Evolutionary conservation across 2,797 vertebrate genomes (phyloP).

Genomic region (Argyrosomus regius): DNA sequence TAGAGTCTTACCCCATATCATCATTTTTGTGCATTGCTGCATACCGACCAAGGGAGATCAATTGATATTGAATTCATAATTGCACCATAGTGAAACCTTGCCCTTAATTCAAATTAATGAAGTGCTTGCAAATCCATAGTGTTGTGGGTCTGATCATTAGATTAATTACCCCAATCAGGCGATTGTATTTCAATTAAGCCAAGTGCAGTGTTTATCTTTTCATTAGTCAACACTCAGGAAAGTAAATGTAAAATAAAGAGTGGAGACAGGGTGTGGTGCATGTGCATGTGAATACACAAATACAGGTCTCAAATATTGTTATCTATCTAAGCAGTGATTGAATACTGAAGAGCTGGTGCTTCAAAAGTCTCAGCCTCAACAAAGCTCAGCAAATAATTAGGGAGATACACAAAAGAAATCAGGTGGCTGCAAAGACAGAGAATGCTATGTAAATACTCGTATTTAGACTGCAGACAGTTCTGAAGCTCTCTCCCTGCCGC

Average conservation of each 20-base stretch:
- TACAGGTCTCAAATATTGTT: background rate
- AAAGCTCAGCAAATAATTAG: slow-evolving; percentile 34
- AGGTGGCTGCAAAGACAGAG: slow-evolving; percentile 38
- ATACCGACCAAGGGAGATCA: slow-evolving; percentile 69
- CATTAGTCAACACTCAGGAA: slow-evolving; percentile 64
- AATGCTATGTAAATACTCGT: slow-evolving; percentile 56
- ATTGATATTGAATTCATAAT: slow-evolving; percentile 85
- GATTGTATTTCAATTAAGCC: slow-evolving; percentile 81
- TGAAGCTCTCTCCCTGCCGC: slow-evolving; percentile 29
- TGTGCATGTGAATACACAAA: background rate
- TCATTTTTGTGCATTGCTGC: slow-evolving; percentile 55
- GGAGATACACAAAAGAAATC: slow-evolving; percentile 32
- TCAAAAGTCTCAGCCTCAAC: slow-evolving; percentile 23
- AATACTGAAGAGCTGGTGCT: background rate
- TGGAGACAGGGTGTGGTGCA: background rate
- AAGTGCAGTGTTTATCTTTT: slow-evolving; percentile 70
- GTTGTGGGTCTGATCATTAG: slow-evolving; percentile 74
- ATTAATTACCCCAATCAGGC: slow-evolving; percentile 82
- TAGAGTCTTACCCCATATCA: slow-evolving; percentile 12
- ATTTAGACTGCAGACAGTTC: slow-evolving; percentile 56
- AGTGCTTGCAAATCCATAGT: slow-evolving; percentile 80
- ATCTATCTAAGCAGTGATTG: background rate
- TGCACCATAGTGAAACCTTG: slow-evolving; percentile 59
- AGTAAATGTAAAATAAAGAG: slow-evolving; percentile 34
- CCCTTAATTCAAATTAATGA: slow-evolving; percentile 85